phyloP scores from a whole-genome alignment of 1,140 invertebrate genomes.

The Lamellibrachia luymesi region DNA sequence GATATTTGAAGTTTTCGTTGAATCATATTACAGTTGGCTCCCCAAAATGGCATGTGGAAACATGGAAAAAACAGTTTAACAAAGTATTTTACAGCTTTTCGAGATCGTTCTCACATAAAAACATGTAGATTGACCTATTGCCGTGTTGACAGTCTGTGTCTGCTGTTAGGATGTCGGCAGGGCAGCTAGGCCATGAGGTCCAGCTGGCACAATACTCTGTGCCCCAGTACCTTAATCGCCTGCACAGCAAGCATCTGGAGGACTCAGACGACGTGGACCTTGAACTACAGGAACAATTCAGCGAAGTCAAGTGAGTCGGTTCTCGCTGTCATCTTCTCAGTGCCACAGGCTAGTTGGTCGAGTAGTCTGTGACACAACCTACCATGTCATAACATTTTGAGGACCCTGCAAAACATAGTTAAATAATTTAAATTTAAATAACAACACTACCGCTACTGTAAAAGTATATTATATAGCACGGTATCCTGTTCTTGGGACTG shows the following conservation, averaged over 20 bases:
- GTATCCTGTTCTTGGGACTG: too few species aligned
- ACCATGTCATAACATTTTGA: neutral
- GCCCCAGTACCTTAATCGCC: neutral
- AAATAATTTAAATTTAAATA: neutral
- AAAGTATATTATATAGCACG: too few species aligned
- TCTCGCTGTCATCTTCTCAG: neutral
- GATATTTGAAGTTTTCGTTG: too few species aligned
- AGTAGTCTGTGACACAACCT: neutral
- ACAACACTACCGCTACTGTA: neutral
- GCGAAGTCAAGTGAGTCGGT: neutral
- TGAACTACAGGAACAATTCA: neutral
- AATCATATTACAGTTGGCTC: too few species aligned
- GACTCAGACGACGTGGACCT: neutral
- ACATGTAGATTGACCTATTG: too few species aligned
- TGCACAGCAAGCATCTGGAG: neutral
- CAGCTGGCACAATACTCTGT: neutral
- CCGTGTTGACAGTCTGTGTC: too few species aligned
- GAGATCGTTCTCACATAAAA: too few species aligned
- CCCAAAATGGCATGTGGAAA: too few species aligned
- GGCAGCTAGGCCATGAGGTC: neutral
- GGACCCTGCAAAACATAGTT: neutral
- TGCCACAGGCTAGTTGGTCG: neutral
- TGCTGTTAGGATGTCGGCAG: neutral
- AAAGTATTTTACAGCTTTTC: too few species aligned
- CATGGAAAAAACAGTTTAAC: too few species aligned